Percentiles rank a stretch among this genome's conserved stretches.
Conservation (phyloP, 2,113 vertebrate genomes). For the Mormoops blainvillei region DNA sequence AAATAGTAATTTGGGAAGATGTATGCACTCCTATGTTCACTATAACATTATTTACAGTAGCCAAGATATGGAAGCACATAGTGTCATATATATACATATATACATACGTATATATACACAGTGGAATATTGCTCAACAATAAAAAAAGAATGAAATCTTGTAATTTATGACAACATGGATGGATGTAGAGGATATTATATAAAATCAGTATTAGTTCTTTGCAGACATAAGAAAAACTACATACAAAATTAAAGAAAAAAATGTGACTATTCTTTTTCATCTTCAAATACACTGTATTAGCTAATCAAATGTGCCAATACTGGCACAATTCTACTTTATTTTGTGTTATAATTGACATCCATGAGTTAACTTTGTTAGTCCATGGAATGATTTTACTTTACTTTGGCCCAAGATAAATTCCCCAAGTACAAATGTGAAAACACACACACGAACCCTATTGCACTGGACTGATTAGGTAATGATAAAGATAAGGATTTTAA, state of each 20-base stretch:
- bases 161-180: neutral
- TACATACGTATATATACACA: neutral
- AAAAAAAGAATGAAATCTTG: neutral
- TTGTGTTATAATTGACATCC: neutral
- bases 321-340: neutral
- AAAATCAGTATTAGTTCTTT: neutral
- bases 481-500: neutral
- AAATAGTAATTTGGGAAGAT: neutral
- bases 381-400: neutral
- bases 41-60: neutral
- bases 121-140: neutral
- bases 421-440: neutral
- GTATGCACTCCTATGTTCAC: neutral
- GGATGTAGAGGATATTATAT: neutral
- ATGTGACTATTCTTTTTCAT: neutral
- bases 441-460: neutral
- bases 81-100: neutral
- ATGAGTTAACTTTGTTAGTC: neutral
- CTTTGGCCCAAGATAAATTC: neutral
- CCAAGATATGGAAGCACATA: neutral
- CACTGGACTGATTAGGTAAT: neutral
- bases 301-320: neutral
- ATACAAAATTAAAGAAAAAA: neutral
- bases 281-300: neutral
- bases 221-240: neutral